These are phyloP conservation scores for Pogonocherus hispidulus DNA, from an alignment of 2,888 invertebrate genomes.

Conservation along the genomic window DNA sequence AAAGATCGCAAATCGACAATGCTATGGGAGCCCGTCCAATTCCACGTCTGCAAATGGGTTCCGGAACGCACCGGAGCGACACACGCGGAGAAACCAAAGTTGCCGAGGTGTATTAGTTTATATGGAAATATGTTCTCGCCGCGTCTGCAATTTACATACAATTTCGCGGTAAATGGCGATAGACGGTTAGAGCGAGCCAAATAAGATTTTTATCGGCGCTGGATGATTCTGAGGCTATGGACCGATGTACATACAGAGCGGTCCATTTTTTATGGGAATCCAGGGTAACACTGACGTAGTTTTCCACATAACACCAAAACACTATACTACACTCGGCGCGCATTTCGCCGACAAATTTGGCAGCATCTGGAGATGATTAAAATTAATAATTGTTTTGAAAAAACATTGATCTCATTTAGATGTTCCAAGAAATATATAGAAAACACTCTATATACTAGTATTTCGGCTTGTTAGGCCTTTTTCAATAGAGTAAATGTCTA, in stretches of 20 bases:
- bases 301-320: no score
- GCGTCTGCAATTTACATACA: constrained; percentile 28
- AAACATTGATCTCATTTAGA: no score
- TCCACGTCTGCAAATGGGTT: constrained; percentile 65
- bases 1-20: constrained; percentile 69
- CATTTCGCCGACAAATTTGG: no score
- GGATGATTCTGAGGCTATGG: neutral
- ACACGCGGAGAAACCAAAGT: constrained; percentile 37
- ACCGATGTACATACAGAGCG: neutral
- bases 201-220: constrained; percentile 18
- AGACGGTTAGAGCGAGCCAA: neutral
- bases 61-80: constrained; percentile 57
- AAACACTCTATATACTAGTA: no score
- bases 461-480: no score
- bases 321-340: no score
- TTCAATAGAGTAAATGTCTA: no score
- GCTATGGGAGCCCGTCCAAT: constrained; percentile 65
- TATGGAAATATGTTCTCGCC: constrained; percentile 28
- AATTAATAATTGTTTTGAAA: no score
- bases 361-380: no score
- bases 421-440: no score
- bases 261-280: no score
- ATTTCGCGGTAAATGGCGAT: constrained; percentile 22
- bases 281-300: no score
- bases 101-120: constrained; percentile 28